Evolutionary conservation across 2,797 vertebrate genomes (phyloP).

Genomic region (Microchirus variegatus): DNA sequence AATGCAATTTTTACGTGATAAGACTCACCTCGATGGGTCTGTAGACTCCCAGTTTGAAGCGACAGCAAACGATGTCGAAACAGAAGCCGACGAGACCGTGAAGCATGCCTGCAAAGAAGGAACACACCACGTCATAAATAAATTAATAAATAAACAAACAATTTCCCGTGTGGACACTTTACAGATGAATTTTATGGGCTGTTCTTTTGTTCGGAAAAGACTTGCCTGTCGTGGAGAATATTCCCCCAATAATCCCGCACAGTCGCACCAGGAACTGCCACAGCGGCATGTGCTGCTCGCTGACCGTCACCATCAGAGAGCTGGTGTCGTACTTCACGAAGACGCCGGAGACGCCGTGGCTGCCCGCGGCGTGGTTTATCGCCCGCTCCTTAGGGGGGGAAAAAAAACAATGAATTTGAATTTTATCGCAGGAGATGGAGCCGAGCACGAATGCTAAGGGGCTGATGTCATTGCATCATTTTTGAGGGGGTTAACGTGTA

Average conservation of each 20-base stretch:
- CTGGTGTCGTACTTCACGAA: slow-evolving; percentile 95
- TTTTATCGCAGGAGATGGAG: no score
- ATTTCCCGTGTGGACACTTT: no score
- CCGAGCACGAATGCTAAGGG: no score
- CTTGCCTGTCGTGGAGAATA: slow-evolving; percentile 93
- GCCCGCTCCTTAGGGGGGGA: slow-evolving; percentile 87
- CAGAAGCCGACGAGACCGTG: slow-evolving; percentile 89
- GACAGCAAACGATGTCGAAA: slow-evolving; percentile 89
- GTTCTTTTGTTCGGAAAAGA: no score
- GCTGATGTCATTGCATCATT: no score
- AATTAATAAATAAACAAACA: not conserved
- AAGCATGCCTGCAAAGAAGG: slow-evolving; percentile 85
- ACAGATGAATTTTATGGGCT: no score
- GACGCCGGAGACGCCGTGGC: slow-evolving; percentile 93
- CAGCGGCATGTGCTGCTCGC: slow-evolving; percentile 93
- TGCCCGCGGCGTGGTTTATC: slow-evolving; percentile 93
- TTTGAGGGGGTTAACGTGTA: no score
- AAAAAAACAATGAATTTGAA: no score
- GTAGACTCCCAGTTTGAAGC: slow-evolving; percentile 85
- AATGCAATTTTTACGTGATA: no score
- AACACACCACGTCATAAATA: not conserved
- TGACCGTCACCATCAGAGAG: slow-evolving; percentile 93
- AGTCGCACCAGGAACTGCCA: slow-evolving; percentile 94
- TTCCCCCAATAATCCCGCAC: slow-evolving; percentile 92
- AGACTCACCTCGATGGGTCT: slow-evolving; percentile 68